Base-by-base conservation (phyloP, 1,140 invertebrate genomes). In the Drosophila saltans region DNA sequence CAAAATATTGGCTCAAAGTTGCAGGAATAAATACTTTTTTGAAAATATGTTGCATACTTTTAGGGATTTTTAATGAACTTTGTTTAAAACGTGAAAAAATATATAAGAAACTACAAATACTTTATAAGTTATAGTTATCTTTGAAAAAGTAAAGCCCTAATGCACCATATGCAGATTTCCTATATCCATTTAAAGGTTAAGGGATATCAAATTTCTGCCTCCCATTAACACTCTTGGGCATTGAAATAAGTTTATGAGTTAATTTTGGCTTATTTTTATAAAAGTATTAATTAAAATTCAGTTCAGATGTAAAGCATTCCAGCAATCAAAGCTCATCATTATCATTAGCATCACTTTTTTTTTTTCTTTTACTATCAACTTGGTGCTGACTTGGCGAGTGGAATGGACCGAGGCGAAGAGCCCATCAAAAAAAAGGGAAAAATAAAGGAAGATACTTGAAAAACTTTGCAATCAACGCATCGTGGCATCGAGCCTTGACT, bases 401-500 rank as follows among this genome's bases (percentile, higher is more conserved):
- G 9, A 24, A 52, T 24, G 45, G 45, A 10, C 39, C 33, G 39
- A 40, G 39, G 2, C 9, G 39, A 11, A 40, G 39, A 40, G 39
- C 8, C 48, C 56, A 33, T 21, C 16, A 40, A 59, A 60, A 69
- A 63, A 69, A 69, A 81, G 76, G 59, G 79, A 88, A 52, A 64
- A 69, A 63, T 66, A 69, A 81, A 79, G 59, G 79, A 88, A 52
- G 45, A 52, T 21, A 26, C 83, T 86, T 86, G 76, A 83, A 88
- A 86, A 86, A 88, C 76, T 86, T 86, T 86, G 83, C 83, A 86
- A 86, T 86, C 83, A 86, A 86, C 83, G 80, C 83, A 75, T 63
- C 66, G 69, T 57, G 39, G 69, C 64, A 61, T 66, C 65, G 65
- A 72, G 66, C 55, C 55, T 74, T 86, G 83, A 86, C 88, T 86